Conservation (phyloP, 2,113 vertebrate species). For the Lagopus leucura region DNA sequence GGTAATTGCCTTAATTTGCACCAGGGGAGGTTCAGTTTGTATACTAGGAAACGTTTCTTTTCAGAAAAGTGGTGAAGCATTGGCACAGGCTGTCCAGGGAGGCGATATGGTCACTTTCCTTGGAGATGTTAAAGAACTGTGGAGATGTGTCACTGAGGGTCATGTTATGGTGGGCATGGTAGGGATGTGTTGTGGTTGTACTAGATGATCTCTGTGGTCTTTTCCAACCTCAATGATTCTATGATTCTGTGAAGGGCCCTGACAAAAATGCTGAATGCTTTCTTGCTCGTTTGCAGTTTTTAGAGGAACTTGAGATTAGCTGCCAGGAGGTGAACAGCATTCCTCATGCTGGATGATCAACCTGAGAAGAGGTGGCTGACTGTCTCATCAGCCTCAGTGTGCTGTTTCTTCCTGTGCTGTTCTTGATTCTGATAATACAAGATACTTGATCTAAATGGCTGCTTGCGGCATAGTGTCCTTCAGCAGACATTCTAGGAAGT, state of each 20-base stretch:
- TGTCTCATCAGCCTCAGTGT: neutral
- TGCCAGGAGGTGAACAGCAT: rapidly evolving
- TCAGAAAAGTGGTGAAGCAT: too few species aligned
- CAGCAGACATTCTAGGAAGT: neutral
- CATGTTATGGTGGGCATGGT: too few species aligned
- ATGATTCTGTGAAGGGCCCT: neutral
- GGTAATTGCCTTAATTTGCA: too few species aligned
- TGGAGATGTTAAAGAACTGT: too few species aligned
- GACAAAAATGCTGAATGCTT: rapidly evolving
- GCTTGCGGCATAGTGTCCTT: neutral
- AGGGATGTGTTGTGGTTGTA: too few species aligned
- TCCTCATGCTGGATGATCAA: neutral
- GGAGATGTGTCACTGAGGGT: too few species aligned
- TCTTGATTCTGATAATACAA: neutral
- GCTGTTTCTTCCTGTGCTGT: neutral
- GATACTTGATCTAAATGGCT: neutral
- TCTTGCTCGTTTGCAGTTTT: neutral
- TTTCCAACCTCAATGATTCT: too few species aligned
- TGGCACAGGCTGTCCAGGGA: too few species aligned
- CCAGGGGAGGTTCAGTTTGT: too few species aligned
- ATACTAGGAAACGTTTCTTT: too few species aligned
- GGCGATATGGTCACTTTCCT: too few species aligned
- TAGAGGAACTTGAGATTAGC: neutral
- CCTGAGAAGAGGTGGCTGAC: neutral
- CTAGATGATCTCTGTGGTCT: too few species aligned